These are phyloP conservation scores for Drosophila putrida DNA, from an alignment of 2,888 invertebrate genomes.

Conservation along the genomic window DNA sequence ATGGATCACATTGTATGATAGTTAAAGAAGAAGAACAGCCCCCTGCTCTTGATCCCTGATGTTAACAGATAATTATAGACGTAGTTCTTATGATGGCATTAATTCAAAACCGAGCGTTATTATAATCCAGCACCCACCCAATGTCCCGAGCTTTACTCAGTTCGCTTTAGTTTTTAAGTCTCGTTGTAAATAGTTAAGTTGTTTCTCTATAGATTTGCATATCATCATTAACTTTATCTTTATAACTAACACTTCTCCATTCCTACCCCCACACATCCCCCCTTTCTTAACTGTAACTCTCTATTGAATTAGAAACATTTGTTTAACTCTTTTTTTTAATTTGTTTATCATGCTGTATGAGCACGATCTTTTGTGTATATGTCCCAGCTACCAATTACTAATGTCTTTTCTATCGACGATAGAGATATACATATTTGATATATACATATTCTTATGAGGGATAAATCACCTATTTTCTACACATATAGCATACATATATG, in stretches of 20 bases:
- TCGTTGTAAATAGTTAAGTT: constrained; percentile 71
- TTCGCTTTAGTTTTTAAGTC: constrained; percentile 53
- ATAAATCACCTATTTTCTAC: constrained; percentile 10
- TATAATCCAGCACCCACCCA: constrained; percentile 50
- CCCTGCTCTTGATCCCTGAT: constrained; percentile 4
- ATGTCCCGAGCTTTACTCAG: constrained; percentile 49
- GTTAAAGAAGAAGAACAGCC: neutral
- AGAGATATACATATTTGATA: constrained; percentile 16
- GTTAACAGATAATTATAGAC: constrained; percentile 17
- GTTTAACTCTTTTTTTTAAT: constrained; percentile 46
- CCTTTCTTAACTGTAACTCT: constrained; percentile 4
- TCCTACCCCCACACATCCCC: neutral
- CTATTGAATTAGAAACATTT: constrained; percentile 1
- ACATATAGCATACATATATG: constrained; percentile 12
- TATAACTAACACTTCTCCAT: constrained; percentile 13
- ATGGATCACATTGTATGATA: constrained; percentile 41
- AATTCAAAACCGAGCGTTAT: constrained; percentile 26
- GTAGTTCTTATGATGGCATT: constrained; percentile 44
- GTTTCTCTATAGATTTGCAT: constrained; percentile 35
- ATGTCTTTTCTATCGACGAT: constrained; percentile 24
- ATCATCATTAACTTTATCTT: constrained; percentile 43
- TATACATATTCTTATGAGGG: constrained; percentile 25
- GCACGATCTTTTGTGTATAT: constrained; percentile 20
- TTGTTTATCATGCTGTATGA: constrained; percentile 36
- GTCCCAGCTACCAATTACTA: constrained; percentile 15